Evolutionary conservation across 2,113 vertebrate species (phyloP), one percentile per base, ranked within the genome.

Genomic region (Lepisosteus oculatus): DNA sequence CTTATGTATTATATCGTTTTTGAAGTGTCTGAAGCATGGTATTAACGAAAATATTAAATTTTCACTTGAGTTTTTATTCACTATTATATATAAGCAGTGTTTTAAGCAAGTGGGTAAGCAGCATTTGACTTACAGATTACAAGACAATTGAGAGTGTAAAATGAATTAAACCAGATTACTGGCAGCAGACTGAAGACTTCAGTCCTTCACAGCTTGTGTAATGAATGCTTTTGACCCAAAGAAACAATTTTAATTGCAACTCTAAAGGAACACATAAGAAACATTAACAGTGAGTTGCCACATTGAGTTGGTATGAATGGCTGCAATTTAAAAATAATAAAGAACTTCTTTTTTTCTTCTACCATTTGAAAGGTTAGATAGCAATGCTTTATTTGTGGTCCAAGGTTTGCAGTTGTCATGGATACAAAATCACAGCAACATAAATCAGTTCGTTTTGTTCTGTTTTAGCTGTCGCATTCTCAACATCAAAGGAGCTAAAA

Each of bases 331-430:
- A 59, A 59, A 59, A 59, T n/a, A 55, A 55, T 59, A 59, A 59
- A 59, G 3, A 3, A 59, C 9, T 51, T 6, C 5, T 9, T 51
- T 51, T 51, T 9, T 51, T 51, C 47, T 6, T 29, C 47, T 9
- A 51, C 47, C 9, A 51, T 51, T 9, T 51, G 47, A 6, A 51
- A 51, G 47, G 47, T 51, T 51, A 51, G 47, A 5, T 51, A 51
- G 47, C 47, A 51, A 9, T 51, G 47, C 47, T 69, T 68, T 74
- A 69, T 67, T 74, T 67, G 61, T 64, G 67, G 72, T 69, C 63
- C 45, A 74, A 74, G 72, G 72, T 69, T 59, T 69, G 72, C 67
- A 54, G 72, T 74, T 74, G 66, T 69, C 67, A 74, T 74, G 72
- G 72, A 55, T 69, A 74, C 72, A 59, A 59, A 11, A 14, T 59